Evolutionary conservation across 2,113 vertebrate species (phyloP).

Genomic region (Xenus cinereus): DNA sequence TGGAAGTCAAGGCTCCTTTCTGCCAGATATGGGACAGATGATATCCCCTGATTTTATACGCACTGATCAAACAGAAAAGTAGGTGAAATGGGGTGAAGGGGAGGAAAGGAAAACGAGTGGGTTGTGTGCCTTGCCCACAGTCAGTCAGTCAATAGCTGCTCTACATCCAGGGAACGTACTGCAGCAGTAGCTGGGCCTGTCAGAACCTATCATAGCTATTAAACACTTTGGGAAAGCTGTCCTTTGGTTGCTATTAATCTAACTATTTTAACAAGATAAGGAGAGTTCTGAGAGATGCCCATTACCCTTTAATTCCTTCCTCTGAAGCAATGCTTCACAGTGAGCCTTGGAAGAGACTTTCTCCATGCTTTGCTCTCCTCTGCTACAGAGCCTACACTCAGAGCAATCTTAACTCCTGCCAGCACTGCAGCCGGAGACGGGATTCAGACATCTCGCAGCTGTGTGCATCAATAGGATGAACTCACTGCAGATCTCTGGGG

Average conservation of each 20-base stretch:
- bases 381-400: no score
- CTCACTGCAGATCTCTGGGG: constrained; percentile 8
- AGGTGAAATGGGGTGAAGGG: background rate
- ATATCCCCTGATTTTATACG: background rate
- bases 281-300: background rate
- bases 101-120: background rate
- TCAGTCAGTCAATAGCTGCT: background rate
- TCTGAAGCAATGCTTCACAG: background rate
- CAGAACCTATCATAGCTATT: background rate
- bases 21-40: background rate
- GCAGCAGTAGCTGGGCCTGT: background rate
- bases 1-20: background rate
- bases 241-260: background rate
- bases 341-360: background rate
- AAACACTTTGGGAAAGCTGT: background rate
- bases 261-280: background rate
- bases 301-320: background rate
- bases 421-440: background rate
- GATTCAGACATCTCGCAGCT: constrained; percentile 18
- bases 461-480: constrained; percentile 10
- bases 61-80: background rate
- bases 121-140: background rate
- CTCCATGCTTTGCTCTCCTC: background rate
- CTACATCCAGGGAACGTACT: background rate
- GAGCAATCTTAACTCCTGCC: background rate